Evolutionary conservation across 2,113 vertebrate genomes (phyloP), one percentile per base, ranked within the genome.

Genomic region (Anolis carolinensis): DNA sequence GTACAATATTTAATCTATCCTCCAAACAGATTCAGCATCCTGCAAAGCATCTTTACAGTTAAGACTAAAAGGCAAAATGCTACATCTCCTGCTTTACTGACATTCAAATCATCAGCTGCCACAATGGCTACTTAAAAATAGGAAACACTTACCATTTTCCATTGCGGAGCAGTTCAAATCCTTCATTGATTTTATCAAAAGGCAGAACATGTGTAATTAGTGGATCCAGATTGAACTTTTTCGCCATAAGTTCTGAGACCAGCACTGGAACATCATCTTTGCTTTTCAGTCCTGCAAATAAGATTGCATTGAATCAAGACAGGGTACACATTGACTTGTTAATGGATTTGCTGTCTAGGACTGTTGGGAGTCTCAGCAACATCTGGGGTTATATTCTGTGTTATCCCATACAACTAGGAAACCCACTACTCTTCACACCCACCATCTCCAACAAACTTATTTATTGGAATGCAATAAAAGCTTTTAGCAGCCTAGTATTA

Each of bases 151-250:
- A 93, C 93, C 95, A 94, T 78, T 96, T 92, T 73, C 95, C 93
- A 18, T 76, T 65, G 78, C 96, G 97, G 96, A 98, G 96, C 83
- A 98, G 96, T 81, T 98, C 96, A 92, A 98, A 97, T 70, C 95
- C 97, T 90, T 98, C 96, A 78, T 97, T 98, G 91, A 98, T 97
- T 94, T 98, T 92, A 21, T 93, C 91, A 65, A 98, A 96, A 55
- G 96, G 95, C 93, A 99, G 90, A 0, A 94, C 97, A 94, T 98
- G 97, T 9, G 96, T 98, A 84, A 99, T 97, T 95, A 99, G 97
- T 87, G 97, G 95, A 63, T 99, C 97, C 93, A 98, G 96, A 95
- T 96, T 97, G 94, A 98, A 92, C 82, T 97, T 98, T 89, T 98
- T 98, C 50, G 86, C 96, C 96, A 97, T 95, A 89, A 97, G 98